Evolutionary conservation across 2,888 invertebrate genomes (phyloP).

Genomic region (Charanyca ferruginea): DNA sequence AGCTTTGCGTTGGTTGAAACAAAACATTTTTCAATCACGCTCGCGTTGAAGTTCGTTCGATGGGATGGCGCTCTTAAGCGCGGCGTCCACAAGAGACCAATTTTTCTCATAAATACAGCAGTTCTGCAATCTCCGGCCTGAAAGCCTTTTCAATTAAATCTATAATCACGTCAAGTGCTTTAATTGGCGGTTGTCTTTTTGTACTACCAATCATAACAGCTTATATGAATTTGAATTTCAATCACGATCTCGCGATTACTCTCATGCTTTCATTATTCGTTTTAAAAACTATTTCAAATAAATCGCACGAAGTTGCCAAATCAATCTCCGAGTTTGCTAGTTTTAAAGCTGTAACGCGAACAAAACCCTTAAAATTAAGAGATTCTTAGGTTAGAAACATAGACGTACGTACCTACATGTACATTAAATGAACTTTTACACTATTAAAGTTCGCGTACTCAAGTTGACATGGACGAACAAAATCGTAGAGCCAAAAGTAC

Average conservation of each 20-base stretch:
- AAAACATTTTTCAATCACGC: too few species aligned
- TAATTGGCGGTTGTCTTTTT: not conserved
- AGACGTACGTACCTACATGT: not conserved
- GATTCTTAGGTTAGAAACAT: not conserved
- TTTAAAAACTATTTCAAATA: not conserved
- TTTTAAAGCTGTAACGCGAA: not conserved
- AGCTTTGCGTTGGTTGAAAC: too few species aligned
- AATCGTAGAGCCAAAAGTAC: too few species aligned
- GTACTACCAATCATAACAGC: too few species aligned
- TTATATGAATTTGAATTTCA: too few species aligned
- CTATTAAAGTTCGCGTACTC: too few species aligned
- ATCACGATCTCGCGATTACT: too few species aligned
- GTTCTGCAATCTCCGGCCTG: not conserved
- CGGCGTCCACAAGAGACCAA: not conserved
- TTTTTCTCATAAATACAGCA: not conserved
- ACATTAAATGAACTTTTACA: too few species aligned
- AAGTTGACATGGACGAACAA: too few species aligned
- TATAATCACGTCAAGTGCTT: not conserved
- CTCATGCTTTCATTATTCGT: not conserved
- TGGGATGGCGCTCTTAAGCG: too few species aligned
- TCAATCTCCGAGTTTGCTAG: not conserved
- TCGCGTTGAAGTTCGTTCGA: too few species aligned
- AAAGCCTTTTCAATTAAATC: not conserved
- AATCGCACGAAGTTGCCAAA: too few species aligned
- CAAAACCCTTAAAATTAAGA: slow-evolving; percentile 1